Evolutionary conservation across 2,113 vertebrate species (phyloP), one percentile per base, ranked within the genome.

Genomic region (Cairina moschata): DNA sequence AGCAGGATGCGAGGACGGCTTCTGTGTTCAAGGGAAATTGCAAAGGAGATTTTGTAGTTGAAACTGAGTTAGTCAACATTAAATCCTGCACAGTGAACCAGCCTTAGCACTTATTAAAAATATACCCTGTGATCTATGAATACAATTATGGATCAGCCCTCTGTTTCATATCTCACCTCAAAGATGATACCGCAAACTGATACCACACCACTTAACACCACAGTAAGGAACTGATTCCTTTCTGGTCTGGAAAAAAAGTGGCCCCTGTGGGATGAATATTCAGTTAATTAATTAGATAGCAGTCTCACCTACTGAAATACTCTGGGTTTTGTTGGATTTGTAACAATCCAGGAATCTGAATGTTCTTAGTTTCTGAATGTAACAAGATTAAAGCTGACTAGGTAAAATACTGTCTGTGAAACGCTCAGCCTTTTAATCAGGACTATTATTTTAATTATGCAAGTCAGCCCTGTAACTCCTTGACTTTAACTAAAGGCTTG

Each of bases 111-210:
- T 91, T 91, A 91, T 40, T 92, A 92, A 91, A 54, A 92, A 94
- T 54, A 78, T 56, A 83, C 65, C 44, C 65, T 90, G 0, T 40
- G 77, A 69, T 73, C 74, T 73, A 69, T 68, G 83, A 94, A 82
- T 60, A 50, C 4, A 44, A 90, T 94, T 94, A 88, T 16, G 76
- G 54, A 90, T 87, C 48, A 95, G 90, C 13, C 34, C 66, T 65
- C 60, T 93, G 88, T 93, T 96, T 96, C 73, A 73, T 84, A 58
- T 93, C 83, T 94, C 90, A 69, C 77, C 74, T 92, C 60, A 66
- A 81, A 93, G 86, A 82, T 87, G 80, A 65, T 88, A 36, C 65
- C 56, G 77, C 80, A 91, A 86, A 76, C 88, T 86, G 88, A 73
- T 65, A 69, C 66, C 83, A 31, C 69, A 63, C 62, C 60, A 78